Evolutionary conservation across 2,797 vertebrate genomes (phyloP), one percentile per base, ranked within the genome.

Genomic region (Pipistrellus nathusii): DNA sequence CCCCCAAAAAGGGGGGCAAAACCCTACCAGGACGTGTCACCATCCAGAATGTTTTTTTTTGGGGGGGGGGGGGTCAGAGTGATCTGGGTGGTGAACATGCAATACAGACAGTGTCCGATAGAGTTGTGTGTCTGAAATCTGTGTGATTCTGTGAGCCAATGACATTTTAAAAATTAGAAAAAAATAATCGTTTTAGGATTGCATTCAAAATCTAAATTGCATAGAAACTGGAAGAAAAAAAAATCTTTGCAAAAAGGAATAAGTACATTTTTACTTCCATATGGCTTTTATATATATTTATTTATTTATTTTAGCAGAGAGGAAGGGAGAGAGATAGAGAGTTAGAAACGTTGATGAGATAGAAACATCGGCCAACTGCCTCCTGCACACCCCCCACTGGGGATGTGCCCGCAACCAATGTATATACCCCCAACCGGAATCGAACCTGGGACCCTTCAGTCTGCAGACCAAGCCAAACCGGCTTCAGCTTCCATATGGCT

Each of bases 141-240:
- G n/a, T 51, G 20, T 76, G n/a, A 51, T 76, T 51, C 15, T 48
- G 18, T 75, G 51, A 21, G 20, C 30, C 30, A 48, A 12, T 51
- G 18, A 48, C 46, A 76, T n/a, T 48, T n/a, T n/a, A 6, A 76
- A 76, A 76, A 76, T 51, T 76, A 51, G 30, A 10, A 44, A 44
- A 46, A 73, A 75, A 89, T 80, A 92, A 23, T 87, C 71, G 27
- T 83, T 91, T 90, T 71, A 85, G 38, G 41, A 76, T 92, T 92
- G 64, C 2, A 71, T 94, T 46, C 10, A 85, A 86, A 91, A 90
- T 73, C 30, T 94, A 76, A 85, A 25, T 25, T 83, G n/a, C 18
- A 53, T 59, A 94, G 83, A 66, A 90, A 82, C 53, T 82, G 27
- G 18, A 7, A 17, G 14, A 17, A 41, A 66, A 85, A 86, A 83